These are phyloP conservation scores for Upupa epops DNA, from an alignment of 2,113 vertebrate genomes.

Conservation along the genomic window DNA sequence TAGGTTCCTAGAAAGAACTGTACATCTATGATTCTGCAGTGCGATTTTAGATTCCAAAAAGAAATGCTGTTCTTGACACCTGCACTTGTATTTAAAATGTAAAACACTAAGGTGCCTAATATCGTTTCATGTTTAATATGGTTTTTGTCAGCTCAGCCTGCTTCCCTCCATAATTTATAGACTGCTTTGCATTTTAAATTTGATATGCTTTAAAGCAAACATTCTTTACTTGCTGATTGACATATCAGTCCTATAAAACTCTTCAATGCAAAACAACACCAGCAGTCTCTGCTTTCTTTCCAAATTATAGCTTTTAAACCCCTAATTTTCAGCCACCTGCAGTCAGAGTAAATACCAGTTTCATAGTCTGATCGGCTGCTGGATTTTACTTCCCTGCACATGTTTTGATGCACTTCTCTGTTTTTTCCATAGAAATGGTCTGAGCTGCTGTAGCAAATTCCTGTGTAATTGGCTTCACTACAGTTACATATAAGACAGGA, in stretches of 20 bases:
- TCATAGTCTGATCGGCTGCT: neutral
- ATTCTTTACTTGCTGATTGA: slow-evolving; percentile 2
- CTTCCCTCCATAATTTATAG: neutral
- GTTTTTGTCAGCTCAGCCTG: neutral
- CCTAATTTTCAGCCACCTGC: slow-evolving; percentile 65
- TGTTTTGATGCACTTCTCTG: neutral
- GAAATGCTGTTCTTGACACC: neutral
- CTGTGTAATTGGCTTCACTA: neutral
- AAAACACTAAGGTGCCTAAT: neutral
- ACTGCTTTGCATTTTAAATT: slow-evolving; percentile 19
- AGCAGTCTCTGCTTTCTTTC: slow-evolving; percentile 27
- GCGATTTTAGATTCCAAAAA: neutral
- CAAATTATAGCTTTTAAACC: slow-evolving; percentile 45
- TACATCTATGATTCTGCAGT: neutral
- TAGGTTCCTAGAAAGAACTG: neutral
- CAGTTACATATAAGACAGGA: neutral
- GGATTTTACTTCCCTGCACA: neutral
- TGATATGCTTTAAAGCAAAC: slow-evolving; percentile 8
- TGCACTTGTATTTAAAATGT: neutral
- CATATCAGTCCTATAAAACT: neutral
- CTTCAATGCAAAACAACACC: slow-evolving; percentile 29
- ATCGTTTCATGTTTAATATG: neutral
- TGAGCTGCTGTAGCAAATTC: neutral
- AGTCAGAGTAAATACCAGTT: slow-evolving; percentile 36
- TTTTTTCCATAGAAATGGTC: neutral